Conservation (phyloP, 2,113 vertebrate genomes). For the Neotragus moschatus region DNA sequence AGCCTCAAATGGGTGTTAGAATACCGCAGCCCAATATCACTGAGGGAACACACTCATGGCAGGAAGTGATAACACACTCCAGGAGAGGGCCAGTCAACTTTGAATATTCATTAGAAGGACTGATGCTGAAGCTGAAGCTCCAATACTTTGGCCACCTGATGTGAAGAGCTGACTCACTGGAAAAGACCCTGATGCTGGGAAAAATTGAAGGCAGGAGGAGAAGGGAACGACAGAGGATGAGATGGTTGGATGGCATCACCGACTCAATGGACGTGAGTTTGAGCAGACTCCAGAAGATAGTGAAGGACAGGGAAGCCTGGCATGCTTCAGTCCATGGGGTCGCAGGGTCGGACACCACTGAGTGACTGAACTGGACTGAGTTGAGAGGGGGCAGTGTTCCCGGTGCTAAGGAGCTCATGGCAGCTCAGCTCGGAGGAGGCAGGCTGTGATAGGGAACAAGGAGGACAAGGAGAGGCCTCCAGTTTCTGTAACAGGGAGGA, state of each 20-base stretch:
- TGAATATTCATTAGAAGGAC: not conserved
- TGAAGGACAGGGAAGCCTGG: not conserved
- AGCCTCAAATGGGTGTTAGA: not conserved
- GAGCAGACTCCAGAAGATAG: not conserved
- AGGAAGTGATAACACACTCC: not conserved
- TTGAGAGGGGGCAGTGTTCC: not conserved
- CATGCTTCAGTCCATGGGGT: not conserved
- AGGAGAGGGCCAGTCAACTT: not conserved
- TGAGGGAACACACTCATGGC: not conserved
- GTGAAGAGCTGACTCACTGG: not conserved
- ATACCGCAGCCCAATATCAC: not conserved
- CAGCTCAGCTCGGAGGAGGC: not conserved
- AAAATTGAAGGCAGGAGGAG: not conserved
- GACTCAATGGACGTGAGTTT: not conserved
- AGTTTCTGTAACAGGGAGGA: not conserved
- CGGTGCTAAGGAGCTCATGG: not conserved
- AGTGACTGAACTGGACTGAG: not conserved
- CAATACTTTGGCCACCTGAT: not conserved
- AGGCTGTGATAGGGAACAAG: too few species aligned
- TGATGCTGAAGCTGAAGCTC: not conserved
- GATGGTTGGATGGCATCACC: not conserved
- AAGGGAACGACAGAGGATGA: not conserved
- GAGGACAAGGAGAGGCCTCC: fast-evolving
- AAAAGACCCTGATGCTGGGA: not conserved
- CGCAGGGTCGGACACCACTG: not conserved